A percentile compares a stretch with the other conserved stretches of the same genome.
These are phyloP conservation scores for Harpalus rufipes DNA, from an alignment of 2,888 invertebrate species.

Conservation along the genomic window DNA sequence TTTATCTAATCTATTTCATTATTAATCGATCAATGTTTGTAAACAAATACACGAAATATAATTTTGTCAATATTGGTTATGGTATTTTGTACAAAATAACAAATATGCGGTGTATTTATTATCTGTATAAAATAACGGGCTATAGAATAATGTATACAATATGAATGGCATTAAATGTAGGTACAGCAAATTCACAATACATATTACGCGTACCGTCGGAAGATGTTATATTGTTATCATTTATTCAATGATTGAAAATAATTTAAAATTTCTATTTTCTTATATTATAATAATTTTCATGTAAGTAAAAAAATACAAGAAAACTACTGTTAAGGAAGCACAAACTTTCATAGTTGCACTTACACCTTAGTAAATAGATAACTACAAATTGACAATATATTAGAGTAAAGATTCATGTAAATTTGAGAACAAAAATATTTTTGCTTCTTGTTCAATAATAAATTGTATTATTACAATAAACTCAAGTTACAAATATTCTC, in stretches of 20 bases:
- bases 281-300: too few relatives aligned
- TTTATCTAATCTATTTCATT: slow-evolving; percentile 50
- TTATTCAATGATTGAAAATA: neutral
- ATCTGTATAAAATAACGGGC: slow-evolving; percentile 21
- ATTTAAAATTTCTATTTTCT: too few relatives aligned
- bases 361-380: too few relatives aligned
- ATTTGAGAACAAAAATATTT: neutral
- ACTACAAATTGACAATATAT: too few relatives aligned
- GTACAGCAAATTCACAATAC: neutral
- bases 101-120: slow-evolving; percentile 4
- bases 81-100: slow-evolving; percentile 34
- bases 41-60: slow-evolving; percentile 43
- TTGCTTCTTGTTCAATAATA: neutral
- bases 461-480: neutral
- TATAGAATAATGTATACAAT: neutral
- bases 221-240: neutral
- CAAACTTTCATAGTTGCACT: too few relatives aligned
- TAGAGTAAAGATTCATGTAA: neutral
- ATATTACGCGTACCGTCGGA: slow-evolving; percentile 13
- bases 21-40: slow-evolving; percentile 54
- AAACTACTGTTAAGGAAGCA: too few relatives aligned
- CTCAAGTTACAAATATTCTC: neutral
- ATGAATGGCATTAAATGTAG: neutral
- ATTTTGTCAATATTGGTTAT: slow-evolving; percentile 44
- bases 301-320: too few relatives aligned